A percentile compares a stretch with the other conserved stretches of the same genome.
Evolutionary conservation across 1,140 invertebrate genomes (phyloP).

Genomic region (Aphis craccivora): DNA sequence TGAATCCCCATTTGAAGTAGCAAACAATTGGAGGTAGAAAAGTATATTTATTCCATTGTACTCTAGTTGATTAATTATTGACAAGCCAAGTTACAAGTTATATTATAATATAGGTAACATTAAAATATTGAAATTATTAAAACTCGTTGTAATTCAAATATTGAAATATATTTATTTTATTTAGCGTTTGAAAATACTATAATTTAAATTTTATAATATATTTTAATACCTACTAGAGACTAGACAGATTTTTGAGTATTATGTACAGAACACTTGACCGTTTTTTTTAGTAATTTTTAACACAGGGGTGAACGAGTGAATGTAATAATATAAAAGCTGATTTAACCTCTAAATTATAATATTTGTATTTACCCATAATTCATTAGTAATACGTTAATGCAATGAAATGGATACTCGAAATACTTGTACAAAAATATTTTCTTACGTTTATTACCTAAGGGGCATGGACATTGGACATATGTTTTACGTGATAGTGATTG

Average conservation of each 20-base stretch:
- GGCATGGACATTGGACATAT: not conserved
- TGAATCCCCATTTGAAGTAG: too few species aligned
- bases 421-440: not conserved
- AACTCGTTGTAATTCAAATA: too few species aligned
- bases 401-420: not conserved
- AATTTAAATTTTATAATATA: too few species aligned
- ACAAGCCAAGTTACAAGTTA: too few species aligned
- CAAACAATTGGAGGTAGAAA: not conserved
- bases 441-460: not conserved
- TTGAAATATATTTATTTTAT: not conserved
- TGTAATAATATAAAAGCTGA: not conserved
- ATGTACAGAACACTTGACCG: not conserved
- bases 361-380: not conserved
- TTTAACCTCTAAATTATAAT: not conserved
- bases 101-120: too few species aligned
- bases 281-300: not conserved
- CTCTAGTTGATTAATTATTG: not conserved
- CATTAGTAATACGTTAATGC: not conserved
- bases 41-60: not conserved
- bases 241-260: not conserved
- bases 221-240: not conserved
- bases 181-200: not conserved
- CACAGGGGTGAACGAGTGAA: not conserved
- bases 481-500: not conserved
- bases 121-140: too few species aligned